phyloP scores from a whole-genome alignment of 2,797 vertebrate genomes.

The Trichosurus vulpecula region DNA sequence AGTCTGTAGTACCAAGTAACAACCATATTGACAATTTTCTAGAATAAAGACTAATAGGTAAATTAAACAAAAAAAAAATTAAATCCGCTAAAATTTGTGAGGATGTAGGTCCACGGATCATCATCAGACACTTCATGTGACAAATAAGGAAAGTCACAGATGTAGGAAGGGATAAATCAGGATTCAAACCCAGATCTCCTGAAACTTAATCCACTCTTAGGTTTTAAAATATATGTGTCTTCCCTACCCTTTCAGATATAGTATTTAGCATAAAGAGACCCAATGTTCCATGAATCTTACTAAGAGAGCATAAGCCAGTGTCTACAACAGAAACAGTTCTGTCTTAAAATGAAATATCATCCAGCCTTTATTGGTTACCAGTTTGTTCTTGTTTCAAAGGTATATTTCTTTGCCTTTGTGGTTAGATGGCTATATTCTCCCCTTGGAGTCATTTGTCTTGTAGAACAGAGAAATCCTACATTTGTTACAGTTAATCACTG shows the following conservation, averaged over 20 bases:
- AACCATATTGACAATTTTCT: too few relatives aligned
- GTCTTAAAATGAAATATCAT: neutral
- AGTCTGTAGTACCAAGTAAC: too few relatives aligned
- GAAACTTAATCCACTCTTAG: neutral
- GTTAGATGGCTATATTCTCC: neutral
- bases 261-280: neutral
- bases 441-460: neutral
- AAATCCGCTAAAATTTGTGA: neutral
- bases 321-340: neutral
- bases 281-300: neutral
- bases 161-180: neutral
- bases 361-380: neutral
- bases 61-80: neutral
- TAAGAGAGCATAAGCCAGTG: neutral
- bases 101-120: neutral
- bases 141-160: neutral
- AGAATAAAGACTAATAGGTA: too few relatives aligned
- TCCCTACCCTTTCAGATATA: neutral
- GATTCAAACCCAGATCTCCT: too few relatives aligned
- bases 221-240: neutral
- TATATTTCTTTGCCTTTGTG: neutral
- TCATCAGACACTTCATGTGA: neutral
- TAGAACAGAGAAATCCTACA: neutral
- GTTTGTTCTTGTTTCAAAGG: constrained; percentile 9
- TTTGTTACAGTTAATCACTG: neutral